Conservation (phyloP, 2,113 vertebrate genomes). For the Aramus guarauna region DNA sequence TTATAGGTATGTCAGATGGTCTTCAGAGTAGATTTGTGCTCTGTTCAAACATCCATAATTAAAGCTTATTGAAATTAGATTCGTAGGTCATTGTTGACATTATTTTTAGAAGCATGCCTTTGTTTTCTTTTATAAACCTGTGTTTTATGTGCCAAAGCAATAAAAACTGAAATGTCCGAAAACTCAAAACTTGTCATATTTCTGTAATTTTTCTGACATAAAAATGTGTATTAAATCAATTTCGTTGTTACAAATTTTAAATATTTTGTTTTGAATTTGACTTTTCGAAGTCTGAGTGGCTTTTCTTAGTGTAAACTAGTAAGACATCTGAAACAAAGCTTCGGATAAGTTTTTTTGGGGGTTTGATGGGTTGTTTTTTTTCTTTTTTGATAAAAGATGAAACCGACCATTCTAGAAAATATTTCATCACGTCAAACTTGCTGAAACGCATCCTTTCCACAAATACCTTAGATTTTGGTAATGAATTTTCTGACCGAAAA, state of each 20-base stretch:
- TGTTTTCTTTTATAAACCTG: not conserved
- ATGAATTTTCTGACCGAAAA: not conserved
- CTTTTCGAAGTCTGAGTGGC: not conserved
- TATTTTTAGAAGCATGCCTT: not conserved
- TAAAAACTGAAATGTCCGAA: not conserved
- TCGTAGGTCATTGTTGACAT: not conserved
- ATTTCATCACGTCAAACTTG: not conserved
- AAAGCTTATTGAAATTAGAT: not conserved
- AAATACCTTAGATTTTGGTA: not conserved
- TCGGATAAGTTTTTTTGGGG: not conserved
- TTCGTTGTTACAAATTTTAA: not conserved
- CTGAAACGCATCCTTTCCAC: not conserved
- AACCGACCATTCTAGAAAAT: not conserved
- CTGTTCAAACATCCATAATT: not conserved
- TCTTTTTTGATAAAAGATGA: not conserved
- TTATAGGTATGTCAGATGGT: not conserved
- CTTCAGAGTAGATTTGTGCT: not conserved
- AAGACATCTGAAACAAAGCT: not conserved
- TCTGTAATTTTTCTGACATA: not conserved
- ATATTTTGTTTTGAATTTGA: not conserved
- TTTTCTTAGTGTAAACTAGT: not conserved
- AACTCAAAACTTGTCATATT: not conserved
- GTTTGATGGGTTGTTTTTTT: no score
- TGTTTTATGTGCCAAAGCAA: not conserved
- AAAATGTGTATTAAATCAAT: not conserved